These are phyloP conservation scores for Diabrotica undecimpunctata DNA, from an alignment of 1,140 invertebrate genomes.

Conservation along the genomic window DNA sequence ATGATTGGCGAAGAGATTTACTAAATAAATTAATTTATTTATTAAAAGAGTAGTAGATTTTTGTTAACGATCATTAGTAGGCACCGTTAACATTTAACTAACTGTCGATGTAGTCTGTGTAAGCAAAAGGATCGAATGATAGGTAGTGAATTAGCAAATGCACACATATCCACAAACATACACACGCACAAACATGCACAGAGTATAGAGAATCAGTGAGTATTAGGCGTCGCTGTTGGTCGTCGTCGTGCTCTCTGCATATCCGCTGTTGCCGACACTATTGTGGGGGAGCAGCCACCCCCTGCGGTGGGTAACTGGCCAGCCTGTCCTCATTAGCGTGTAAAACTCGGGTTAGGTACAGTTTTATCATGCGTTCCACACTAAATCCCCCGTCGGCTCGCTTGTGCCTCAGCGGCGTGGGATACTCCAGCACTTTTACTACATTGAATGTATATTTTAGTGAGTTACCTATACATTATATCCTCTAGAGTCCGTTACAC, in stretches of 20 bases:
- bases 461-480: too few species aligned
- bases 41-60: too few species aligned
- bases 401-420: too few species aligned
- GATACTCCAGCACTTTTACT: too few species aligned
- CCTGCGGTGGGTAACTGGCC: slow-evolving; percentile 49
- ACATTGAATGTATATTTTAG: too few species aligned
- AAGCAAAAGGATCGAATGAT: slow-evolving; percentile 20
- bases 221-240: not conserved
- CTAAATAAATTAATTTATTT: too few species aligned
- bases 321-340: slow-evolving; percentile 49
- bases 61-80: too few species aligned
- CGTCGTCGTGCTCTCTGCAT: slow-evolving; percentile 8
- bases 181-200: not conserved
- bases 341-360: slow-evolving; percentile 48
- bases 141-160: slow-evolving; percentile 5
- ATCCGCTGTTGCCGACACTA: slow-evolving; percentile 17
- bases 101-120: slow-evolving; percentile 19
- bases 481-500: too few species aligned
- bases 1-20: too few species aligned
- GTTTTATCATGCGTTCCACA: slow-evolving; percentile 45
- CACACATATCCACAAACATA: not conserved
- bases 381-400: slow-evolving; percentile 27
- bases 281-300: slow-evolving; percentile 30
- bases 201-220: slow-evolving; percentile 10
- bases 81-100: too few species aligned